These are phyloP conservation scores for Kuschelorhynchus macadamiae DNA, from an alignment of 2,888 invertebrate species.

Conservation along the genomic window DNA sequence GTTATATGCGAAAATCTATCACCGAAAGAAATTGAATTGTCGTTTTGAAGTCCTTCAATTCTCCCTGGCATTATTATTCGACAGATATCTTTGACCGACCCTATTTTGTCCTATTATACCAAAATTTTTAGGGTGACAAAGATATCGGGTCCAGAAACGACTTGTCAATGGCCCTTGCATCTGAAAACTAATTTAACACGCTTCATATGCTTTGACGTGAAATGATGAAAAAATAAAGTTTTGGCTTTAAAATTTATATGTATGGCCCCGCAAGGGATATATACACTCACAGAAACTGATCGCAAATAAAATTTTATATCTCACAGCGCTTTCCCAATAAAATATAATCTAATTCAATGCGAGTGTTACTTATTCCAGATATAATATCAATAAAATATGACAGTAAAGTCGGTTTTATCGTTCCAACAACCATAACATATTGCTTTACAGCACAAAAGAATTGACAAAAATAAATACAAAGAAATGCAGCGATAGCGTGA, in stretches of 20 bases:
- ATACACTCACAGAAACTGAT: slow-evolving; percentile 53
- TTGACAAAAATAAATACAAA: slow-evolving; percentile 45
- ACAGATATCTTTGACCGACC: slow-evolving; percentile 65
- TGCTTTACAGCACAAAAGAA: slow-evolving; percentile 51
- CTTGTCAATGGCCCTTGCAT: slow-evolving; percentile 66
- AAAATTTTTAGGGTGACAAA: slow-evolving; percentile 66
- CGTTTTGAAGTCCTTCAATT: slow-evolving; percentile 60
- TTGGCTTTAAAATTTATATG: slow-evolving; percentile 62
- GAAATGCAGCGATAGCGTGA: slow-evolving; percentile 29
- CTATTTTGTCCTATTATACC: slow-evolving; percentile 62
- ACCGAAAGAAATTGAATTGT: slow-evolving; percentile 68
- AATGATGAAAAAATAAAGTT: slow-evolving; percentile 53
- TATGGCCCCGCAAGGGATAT: slow-evolving; percentile 40
- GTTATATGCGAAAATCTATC: slow-evolving; percentile 66
- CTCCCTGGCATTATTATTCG: slow-evolving; percentile 66
- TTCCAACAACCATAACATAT: slow-evolving; percentile 59
- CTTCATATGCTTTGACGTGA: slow-evolving; percentile 61
- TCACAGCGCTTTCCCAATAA: slow-evolving; percentile 55
- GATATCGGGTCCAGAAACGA: slow-evolving; percentile 60
- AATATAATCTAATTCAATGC: slow-evolving; percentile 61
- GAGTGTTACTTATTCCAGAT: slow-evolving; percentile 61
- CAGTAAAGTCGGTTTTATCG: slow-evolving; percentile 60
- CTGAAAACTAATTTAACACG: slow-evolving; percentile 67
- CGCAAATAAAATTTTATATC: slow-evolving; percentile 64
- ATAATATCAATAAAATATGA: slow-evolving; percentile 61